Evolutionary conservation across 2,888 invertebrate species (phyloP).

Genomic region (Hydrotaea diabolus): DNA sequence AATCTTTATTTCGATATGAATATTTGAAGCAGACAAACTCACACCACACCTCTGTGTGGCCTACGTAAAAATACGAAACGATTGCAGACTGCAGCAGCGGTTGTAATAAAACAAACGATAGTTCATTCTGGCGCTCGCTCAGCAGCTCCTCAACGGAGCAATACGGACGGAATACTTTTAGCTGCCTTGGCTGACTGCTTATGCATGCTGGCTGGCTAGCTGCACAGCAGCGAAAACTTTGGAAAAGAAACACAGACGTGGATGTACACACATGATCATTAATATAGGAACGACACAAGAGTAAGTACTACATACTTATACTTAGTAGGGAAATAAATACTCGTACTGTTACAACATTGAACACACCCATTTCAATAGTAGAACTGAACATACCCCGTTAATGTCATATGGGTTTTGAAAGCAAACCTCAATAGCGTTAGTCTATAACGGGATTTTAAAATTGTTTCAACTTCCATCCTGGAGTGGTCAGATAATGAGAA

Average conservation of each 20-base stretch:
- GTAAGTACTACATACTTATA: background rate
- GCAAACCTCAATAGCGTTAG: too few relatives aligned
- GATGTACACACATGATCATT: background rate
- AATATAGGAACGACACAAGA: too few relatives aligned
- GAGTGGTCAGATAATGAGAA: too few relatives aligned
- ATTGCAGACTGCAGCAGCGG: constrained; percentile 15
- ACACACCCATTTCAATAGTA: too few relatives aligned
- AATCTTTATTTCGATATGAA: constrained; percentile 20
- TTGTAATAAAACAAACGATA: background rate
- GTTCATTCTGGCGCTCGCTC: background rate
- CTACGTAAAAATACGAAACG: constrained; percentile 27
- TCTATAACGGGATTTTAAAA: too few relatives aligned
- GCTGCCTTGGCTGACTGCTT: background rate
- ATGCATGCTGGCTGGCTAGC: background rate
- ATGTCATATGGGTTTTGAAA: too few relatives aligned
- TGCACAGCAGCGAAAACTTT: constrained; percentile 4
- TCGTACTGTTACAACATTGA: too few relatives aligned
- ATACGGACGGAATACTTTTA: background rate
- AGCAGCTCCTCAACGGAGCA: background rate
- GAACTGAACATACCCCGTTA: too few relatives aligned
- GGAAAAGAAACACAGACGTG: background rate
- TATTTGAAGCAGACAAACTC: background rate
- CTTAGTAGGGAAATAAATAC: too few relatives aligned
- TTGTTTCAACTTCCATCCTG: too few relatives aligned
- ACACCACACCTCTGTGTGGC: constrained; percentile 30